Percentiles rank a stretch among this genome's conserved stretches.
Conservation (phyloP, 1,140 invertebrate genomes). For the Cotesia chilonis region DNA sequence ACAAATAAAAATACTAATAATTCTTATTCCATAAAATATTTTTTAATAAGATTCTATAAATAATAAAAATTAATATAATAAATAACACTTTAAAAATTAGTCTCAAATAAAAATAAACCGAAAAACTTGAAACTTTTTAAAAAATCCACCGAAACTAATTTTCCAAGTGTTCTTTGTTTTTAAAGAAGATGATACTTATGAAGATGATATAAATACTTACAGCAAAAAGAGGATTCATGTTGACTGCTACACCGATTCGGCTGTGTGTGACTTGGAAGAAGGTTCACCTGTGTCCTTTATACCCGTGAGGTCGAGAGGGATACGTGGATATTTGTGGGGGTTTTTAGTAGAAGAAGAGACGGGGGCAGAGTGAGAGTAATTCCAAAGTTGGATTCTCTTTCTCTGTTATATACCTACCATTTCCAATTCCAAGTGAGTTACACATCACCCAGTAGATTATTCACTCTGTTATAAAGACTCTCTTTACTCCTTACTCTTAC, state of each 20-base stretch:
- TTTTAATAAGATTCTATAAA: no score
- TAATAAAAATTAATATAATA: no score
- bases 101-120: no score
- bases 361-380: constrained; percentile 61
- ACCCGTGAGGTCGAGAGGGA: constrained; percentile 49
- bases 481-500: constrained; percentile 2
- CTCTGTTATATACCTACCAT: no score
- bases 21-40: no score
- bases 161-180: not conserved
- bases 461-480: constrained; percentile 30
- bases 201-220: constrained; percentile 54
- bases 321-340: constrained; percentile 31
- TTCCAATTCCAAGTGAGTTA: no score
- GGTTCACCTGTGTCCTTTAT: constrained; percentile 63
- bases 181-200: not conserved
- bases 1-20: no score
- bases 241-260: constrained; percentile 63
- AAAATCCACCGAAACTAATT: no score
- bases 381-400: constrained; percentile 37
- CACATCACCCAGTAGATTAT: constrained; percentile 25
- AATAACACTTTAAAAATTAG: no score
- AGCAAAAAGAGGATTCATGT: constrained; percentile 66
- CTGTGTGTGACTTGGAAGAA: constrained; percentile 62
- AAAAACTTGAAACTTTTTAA: no score
- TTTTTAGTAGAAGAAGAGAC: constrained; percentile 49